A percentile compares a stretch with the other conserved stretches of the same genome.
phyloP scores from a whole-genome alignment of 2,888 invertebrate species.

The Sesia bembeciformis region DNA sequence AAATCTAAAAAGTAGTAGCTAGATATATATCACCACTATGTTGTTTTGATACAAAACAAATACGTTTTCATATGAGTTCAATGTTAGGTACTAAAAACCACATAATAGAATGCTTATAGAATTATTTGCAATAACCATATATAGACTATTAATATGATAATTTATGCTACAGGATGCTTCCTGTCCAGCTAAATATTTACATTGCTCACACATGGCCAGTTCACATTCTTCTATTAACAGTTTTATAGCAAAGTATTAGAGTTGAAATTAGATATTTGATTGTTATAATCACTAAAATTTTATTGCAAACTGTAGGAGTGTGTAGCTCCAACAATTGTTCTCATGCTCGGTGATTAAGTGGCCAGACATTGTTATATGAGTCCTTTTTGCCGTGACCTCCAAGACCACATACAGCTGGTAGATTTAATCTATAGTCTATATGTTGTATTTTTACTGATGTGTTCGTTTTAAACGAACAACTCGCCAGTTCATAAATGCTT shows the following conservation, averaged over 20 bases:
- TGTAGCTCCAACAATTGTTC: slow-evolving; percentile 14
- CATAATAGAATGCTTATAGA: background rate
- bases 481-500: too few relatives aligned
- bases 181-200: background rate
- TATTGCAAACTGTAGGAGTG: background rate
- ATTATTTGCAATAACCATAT: background rate
- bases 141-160: background rate
- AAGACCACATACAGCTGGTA: background rate
- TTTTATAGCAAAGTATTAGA: background rate
- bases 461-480: too few relatives aligned
- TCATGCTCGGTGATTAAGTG: slow-evolving; percentile 30
- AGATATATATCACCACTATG: too few relatives aligned
- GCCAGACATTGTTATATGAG: slow-evolving; percentile 40
- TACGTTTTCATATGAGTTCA: too few relatives aligned
- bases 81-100: background rate
- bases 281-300: background rate
- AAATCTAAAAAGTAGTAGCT: too few relatives aligned
- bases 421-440: too few relatives aligned
- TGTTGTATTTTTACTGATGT: too few relatives aligned
- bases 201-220: background rate
- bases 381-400: slow-evolving; percentile 24
- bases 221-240: background rate
- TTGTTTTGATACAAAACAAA: too few relatives aligned
- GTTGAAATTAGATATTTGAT: background rate
- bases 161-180: background rate